Conservation (phyloP, 2,113 vertebrate species). For the Pogonocichla stellata region DNA sequence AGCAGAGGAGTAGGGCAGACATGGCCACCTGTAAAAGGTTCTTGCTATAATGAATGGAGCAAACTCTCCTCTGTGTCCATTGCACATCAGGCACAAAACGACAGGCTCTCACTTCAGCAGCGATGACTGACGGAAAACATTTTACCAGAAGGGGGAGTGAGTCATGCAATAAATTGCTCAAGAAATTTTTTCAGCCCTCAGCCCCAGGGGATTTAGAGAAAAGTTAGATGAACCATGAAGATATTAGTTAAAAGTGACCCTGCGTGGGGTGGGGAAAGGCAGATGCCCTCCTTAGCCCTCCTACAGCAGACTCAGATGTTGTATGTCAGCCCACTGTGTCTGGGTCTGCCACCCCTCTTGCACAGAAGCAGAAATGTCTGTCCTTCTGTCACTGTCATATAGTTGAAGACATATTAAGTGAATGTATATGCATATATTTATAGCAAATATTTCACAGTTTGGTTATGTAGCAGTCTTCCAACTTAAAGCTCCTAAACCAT, state of each 20-base stretch:
- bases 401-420: not conserved
- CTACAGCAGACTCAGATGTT: accelerated
- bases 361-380: not conserved
- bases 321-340: not conserved
- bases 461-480: not conserved
- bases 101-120: not conserved
- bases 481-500: not conserved
- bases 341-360: not conserved
- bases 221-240: not conserved
- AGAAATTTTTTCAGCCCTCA: not conserved
- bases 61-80: not conserved
- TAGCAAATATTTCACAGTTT: not conserved
- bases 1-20: not conserved
- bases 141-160: not conserved
- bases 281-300: not conserved
- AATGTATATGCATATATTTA: not conserved
- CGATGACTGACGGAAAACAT: not conserved
- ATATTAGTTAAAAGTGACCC: not conserved
- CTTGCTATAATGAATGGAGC: not conserved
- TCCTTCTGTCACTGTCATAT: not conserved
- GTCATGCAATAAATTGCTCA: not conserved
- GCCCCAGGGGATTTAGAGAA: not conserved
- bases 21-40: not conserved
- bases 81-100: not conserved
- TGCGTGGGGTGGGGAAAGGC: not conserved